Percentiles rank a stretch among this genome's conserved stretches.
These are phyloP conservation scores for Himalopsyche anomala DNA, from an alignment of 2,888 invertebrate genomes.

Conservation along the genomic window DNA sequence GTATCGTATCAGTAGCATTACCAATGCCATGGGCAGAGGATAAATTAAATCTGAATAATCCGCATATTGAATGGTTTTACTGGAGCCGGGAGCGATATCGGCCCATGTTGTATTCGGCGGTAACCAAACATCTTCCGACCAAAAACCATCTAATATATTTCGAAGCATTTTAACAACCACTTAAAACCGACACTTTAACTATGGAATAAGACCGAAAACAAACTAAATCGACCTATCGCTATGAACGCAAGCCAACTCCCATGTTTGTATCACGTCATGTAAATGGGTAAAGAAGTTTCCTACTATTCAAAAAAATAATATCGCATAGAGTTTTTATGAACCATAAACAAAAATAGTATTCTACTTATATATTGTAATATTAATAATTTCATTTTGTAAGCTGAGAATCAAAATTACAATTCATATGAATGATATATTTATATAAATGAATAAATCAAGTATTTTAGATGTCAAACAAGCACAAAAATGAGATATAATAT, in stretches of 20 bases:
- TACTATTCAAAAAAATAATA: slow-evolving; percentile 67
- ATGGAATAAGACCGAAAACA: slow-evolving; percentile 52
- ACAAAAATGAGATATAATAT: no score
- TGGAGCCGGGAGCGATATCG: slow-evolving; percentile 86
- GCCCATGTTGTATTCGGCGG: slow-evolving; percentile 95
- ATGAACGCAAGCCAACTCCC: slow-evolving; percentile 61
- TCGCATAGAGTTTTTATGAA: slow-evolving; percentile 65
- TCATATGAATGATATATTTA: no score
- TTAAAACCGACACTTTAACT: slow-evolving; percentile 53
- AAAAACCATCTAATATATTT: slow-evolving; percentile 78
- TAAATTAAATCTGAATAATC: slow-evolving; percentile 87
- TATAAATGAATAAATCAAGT: no score
- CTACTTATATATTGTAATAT: no score
- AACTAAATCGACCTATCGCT: slow-evolving; percentile 54
- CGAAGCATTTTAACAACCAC: slow-evolving; percentile 71
- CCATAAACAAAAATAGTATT: slow-evolving; percentile 61
- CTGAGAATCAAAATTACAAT: no score
- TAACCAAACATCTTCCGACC: slow-evolving; percentile 93
- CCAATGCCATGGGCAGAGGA: slow-evolving; percentile 88
- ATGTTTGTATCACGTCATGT: slow-evolving; percentile 67
- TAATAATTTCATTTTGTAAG: no score
- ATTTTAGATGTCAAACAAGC: no score
- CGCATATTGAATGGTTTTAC: slow-evolving; percentile 84
- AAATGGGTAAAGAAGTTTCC: slow-evolving; percentile 52
- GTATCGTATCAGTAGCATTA: slow-evolving; percentile 85